Base-by-base conservation (phyloP, 1,140 invertebrate species). In the Drosophila burlai region DNA sequence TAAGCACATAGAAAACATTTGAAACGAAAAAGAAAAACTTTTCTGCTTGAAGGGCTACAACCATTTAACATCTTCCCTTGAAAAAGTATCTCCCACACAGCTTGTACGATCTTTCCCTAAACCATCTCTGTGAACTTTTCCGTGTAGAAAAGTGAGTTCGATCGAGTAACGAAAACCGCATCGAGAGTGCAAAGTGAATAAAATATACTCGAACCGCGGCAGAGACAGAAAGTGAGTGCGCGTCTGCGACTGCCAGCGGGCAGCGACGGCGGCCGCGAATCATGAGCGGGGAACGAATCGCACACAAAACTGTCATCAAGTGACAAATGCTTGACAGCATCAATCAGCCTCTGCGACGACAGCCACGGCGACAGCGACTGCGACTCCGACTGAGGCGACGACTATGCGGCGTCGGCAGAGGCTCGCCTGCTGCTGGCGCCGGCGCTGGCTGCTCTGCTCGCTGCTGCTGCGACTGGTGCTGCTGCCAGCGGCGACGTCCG, bases 301-400 rank as follows among this genome's bases (percentile, higher is more conserved):
- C 91, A 87, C 91, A 92, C 87, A 92, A 89, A 89, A 92, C 91
- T 92, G 91, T 92, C 91, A 92, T 92, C 91, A 92, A 92, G 91
- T 92, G 91, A 92, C 91, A 92, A 92, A 92, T 92, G 86, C 86
- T 92, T 89, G 91, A 91, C 91, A 89, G 91, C 91, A 92, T 92
- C 91, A 92, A 92, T 92, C 91, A 92, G 60, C 75, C 71, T 75
- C 64, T 69, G 63, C 69, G 68, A 66, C 80, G 60, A 73, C 82
- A 72, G 52, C 77, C 40, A 36, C 66, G 34, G 60, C 46, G 64
- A 50, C 49, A 49, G 46, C 46, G 59, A 57, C 57, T 31, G 47
- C 63, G 54, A 67, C 55, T 5, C 10, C 58, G 47, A 64, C 61
- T 26, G 46, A 46, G 50, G 60, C 84, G 43, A 60, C 68, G 59